phyloP scores from a whole-genome alignment of 1,140 invertebrate genomes.

The Drosophila baimaii region DNA sequence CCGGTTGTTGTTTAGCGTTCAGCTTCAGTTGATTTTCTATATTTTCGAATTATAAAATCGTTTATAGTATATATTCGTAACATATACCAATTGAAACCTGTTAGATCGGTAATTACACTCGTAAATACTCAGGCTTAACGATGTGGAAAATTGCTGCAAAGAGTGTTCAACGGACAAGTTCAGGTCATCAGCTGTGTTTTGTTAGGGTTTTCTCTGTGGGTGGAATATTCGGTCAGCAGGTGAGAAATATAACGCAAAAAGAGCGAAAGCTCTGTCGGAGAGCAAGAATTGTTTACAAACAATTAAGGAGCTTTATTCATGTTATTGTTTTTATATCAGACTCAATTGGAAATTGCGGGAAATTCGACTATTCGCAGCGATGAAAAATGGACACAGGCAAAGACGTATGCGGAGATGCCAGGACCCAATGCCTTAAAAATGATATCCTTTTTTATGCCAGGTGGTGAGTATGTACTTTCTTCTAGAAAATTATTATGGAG shows the following conservation, averaged over 20 bases:
- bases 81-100: constrained; percentile 11
- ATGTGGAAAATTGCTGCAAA: constrained; percentile 38
- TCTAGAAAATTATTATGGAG: no score
- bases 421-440: constrained; percentile 51
- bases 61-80: constrained; percentile 21
- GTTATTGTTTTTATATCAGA: constrained; percentile 21
- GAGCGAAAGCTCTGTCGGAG: constrained; percentile 16
- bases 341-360: constrained; percentile 43
- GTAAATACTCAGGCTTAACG: not conserved
- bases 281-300: constrained; percentile 67
- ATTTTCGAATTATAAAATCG: not conserved
- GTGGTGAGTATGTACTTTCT: no score
- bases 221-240: constrained; percentile 51
- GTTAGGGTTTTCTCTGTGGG: constrained; percentile 30
- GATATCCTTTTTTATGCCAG: constrained; percentile 65
- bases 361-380: constrained; percentile 39
- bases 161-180: not conserved
- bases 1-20: constrained; percentile 1
- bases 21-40: not conserved
- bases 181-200: constrained; percentile 41
- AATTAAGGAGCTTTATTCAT: constrained; percentile 15
- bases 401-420: constrained; percentile 52
- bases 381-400: constrained; percentile 67
- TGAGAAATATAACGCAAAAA: constrained; percentile 25
- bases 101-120: not conserved